phyloP scores from a whole-genome alignment of 2,888 invertebrate genomes.

The Pandemis heparana region DNA sequence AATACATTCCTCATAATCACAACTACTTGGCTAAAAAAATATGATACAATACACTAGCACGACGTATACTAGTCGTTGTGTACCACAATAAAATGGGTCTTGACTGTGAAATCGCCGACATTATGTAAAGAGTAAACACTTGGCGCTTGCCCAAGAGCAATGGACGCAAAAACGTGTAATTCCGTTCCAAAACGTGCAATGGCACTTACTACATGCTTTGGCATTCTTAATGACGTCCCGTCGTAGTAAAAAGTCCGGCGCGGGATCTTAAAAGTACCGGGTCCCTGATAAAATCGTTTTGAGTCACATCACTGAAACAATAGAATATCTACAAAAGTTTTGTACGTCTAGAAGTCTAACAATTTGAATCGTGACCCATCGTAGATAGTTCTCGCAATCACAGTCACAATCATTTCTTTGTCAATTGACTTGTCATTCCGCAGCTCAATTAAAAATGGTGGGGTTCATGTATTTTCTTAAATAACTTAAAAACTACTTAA shows the following conservation, averaged over 20 bases:
- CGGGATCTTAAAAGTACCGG: not conserved
- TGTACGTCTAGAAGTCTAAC: too few species aligned
- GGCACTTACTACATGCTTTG: slow-evolving; percentile 38
- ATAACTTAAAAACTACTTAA: too few species aligned
- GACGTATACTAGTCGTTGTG: slow-evolving; percentile 6
- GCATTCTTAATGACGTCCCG: slow-evolving; percentile 36
- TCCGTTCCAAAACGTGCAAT: slow-evolving; percentile 31
- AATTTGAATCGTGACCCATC: too few species aligned
- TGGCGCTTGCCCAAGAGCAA: slow-evolving; percentile 37
- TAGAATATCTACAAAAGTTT: too few species aligned
- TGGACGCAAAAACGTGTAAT: slow-evolving; percentile 38
- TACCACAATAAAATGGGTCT: slow-evolving; percentile 29
- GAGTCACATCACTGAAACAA: too few species aligned
- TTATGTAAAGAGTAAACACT: slow-evolving; percentile 43
- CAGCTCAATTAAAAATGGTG: too few species aligned
- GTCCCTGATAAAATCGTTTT: not conserved
- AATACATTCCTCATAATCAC: too few species aligned
- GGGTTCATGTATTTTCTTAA: too few species aligned
- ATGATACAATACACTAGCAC: not conserved
- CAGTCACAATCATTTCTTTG: too few species aligned
- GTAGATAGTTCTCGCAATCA: too few species aligned
- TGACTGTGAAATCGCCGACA: slow-evolving; percentile 25
- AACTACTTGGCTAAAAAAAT: not conserved
- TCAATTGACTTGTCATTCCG: too few species aligned
- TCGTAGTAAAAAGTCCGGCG: not conserved